Evolutionary conservation across 1,140 invertebrate genomes (phyloP), one percentile per base, ranked within the genome.

Genomic region (Habropoda laboriosa): DNA sequence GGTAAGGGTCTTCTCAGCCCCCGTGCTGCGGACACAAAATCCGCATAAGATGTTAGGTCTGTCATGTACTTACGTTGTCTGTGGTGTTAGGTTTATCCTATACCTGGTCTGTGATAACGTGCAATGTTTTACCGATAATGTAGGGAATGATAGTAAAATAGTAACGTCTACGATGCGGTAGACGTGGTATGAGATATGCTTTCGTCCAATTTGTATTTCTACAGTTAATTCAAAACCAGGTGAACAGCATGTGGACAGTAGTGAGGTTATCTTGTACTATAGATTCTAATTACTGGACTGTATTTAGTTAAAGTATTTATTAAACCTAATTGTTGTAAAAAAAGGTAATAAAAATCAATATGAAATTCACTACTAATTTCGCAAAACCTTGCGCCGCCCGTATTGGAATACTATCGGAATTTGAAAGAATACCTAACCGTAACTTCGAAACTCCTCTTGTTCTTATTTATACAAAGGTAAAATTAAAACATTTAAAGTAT

Each of bases 291-390:
- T 38, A 60, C 21, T 60, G 21, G 6, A 42, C 16, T 18, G 38
- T 35, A 51, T 12, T 38, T 47, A 7, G 32, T 47, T 51, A 5
- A 32, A 18, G 16, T 67, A 63, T 18, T 42, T 42, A 42, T 64
- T 63, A 63, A 42, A 63, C 32, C 24, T 0, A 49, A 49, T 49
- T 16, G 6, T 68, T 6, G 7, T 53, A 38, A 13, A 16, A 42
- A 12, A n/a, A n/a, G n/a, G 21, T 57, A 45, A 13, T 60, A 40
- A 18, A 4, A 71, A n/a, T 42, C 35, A 80, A 57, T 67, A 95
- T 95, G 94, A 95, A 94, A 87, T 95, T 95, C 77, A 77, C 90
- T 32, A 90, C 94, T 53, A 89, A 94, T 76, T 92, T 90, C 53
- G n/a, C 93, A 45, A 89, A 89, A 53, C 93, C 92, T 87, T 93